These are phyloP conservation scores for Datnioides undecimradiatus DNA, from an alignment of 2,113 vertebrate genomes.

Conservation along the genomic window DNA sequence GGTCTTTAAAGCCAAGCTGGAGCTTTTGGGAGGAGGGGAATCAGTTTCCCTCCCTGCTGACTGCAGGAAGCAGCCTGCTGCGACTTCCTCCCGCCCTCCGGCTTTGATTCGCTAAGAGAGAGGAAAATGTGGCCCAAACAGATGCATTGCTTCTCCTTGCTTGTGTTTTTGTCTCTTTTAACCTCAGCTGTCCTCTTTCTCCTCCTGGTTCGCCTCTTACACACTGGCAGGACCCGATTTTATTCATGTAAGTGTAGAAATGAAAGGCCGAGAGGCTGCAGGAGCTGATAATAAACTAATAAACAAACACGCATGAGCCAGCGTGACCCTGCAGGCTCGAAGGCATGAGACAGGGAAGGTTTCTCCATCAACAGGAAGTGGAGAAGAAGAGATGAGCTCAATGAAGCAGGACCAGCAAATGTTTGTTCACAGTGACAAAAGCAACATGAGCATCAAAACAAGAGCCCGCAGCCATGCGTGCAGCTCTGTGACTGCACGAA, in stretches of 20 bases:
- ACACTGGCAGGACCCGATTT: not conserved
- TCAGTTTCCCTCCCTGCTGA: constrained; percentile 15
- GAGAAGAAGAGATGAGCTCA: not conserved
- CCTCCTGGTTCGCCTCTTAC: too few relatives aligned
- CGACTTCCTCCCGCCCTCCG: not conserved
- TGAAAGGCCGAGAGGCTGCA: not conserved
- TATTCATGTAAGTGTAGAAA: not conserved
- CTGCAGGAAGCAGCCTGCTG: not conserved
- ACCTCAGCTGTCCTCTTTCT: not conserved
- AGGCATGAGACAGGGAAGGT: not conserved
- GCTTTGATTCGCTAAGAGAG: constrained; percentile 9
- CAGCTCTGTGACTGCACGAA: too few relatives aligned
- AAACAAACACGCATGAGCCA: not conserved
- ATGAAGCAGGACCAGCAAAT: not conserved
- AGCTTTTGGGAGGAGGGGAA: not conserved
- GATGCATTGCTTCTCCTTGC: not conserved
- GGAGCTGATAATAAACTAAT: constrained; percentile 9
- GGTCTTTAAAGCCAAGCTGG: constrained; percentile 32
- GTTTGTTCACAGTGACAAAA: too few relatives aligned
- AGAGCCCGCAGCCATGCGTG: too few relatives aligned
- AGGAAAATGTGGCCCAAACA: not conserved
- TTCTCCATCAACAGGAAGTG: not conserved
- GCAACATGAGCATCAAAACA: too few relatives aligned
- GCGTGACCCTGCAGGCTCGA: not conserved
- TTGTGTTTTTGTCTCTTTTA: not conserved